These are phyloP conservation scores for Drosophila arizonae DNA, from an alignment of 1,140 invertebrate species.

Conservation along the genomic window DNA sequence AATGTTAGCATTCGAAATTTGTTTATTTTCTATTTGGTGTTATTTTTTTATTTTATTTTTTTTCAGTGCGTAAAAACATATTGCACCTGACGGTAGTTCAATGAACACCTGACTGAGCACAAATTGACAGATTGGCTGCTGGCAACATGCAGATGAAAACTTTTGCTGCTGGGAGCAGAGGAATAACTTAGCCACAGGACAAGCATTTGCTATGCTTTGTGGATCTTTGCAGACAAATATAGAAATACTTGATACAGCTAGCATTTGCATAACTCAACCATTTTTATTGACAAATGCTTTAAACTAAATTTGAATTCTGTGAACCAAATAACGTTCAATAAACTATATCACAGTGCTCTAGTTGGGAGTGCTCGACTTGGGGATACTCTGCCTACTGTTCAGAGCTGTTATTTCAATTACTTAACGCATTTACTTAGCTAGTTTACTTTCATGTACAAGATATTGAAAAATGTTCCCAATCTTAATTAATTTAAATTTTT, in stretches of 20 bases:
- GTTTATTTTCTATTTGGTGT: no score
- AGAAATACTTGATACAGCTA: background rate
- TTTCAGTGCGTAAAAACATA: slow-evolving; percentile 26
- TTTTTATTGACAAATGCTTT: background rate
- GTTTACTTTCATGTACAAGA: no score
- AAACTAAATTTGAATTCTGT: background rate
- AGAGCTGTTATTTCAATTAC: no score
- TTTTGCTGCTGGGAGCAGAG: background rate
- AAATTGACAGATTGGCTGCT: slow-evolving; percentile 5
- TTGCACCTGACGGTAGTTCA: slow-evolving; percentile 26
- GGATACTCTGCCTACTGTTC: no score
- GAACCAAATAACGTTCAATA: background rate
- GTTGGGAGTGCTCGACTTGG: background rate
- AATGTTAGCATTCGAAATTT: no score
- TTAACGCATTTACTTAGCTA: no score
- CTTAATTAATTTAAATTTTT: no score
- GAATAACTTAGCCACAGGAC: background rate
- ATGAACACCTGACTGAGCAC: slow-evolving; percentile 10
- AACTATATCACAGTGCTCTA: background rate
- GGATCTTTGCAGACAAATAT: background rate
- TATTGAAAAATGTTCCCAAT: no score
- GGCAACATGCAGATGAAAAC: slow-evolving; percentile 1
- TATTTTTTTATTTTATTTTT: background rate
- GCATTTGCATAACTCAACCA: slow-evolving; percentile 9
- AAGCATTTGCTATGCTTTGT: background rate